These are phyloP conservation scores for Pogonomyrmex californicus DNA, from an alignment of 1,140 invertebrate species.

Conservation along the genomic window DNA sequence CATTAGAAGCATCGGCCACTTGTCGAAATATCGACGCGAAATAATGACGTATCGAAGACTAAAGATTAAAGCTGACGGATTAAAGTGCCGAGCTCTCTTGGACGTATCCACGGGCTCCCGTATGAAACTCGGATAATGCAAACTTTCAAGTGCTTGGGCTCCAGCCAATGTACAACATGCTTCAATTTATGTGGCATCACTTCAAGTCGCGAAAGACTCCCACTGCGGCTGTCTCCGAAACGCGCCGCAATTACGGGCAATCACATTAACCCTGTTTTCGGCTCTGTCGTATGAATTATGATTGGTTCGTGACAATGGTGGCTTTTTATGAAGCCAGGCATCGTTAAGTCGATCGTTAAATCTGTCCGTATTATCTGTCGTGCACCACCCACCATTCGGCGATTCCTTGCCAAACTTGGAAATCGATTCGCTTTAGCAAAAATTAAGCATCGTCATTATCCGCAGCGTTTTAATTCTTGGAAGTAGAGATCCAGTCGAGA, in stretches of 20 bases:
- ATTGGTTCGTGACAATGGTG: neutral
- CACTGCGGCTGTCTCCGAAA: neutral
- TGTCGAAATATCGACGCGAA: neutral
- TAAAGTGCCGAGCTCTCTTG: conserved; percentile 15
- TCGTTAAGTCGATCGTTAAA: conserved; percentile 16
- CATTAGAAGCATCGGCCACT: neutral
- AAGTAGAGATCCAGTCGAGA: neutral
- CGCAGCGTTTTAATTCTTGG: neutral
- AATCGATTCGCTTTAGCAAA: neutral
- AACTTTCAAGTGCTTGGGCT: conserved; percentile 29
- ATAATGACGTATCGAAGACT: conserved; percentile 24
- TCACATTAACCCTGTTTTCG: conserved; percentile 61
- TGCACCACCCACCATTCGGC: neutral
- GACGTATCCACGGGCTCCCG: neutral
- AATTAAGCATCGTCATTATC: neutral
- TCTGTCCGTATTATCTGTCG: neutral
- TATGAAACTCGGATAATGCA: neutral
- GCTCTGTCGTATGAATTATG: conserved; percentile 29
- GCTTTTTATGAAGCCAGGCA: neutral
- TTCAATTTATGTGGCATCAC: conserved; percentile 34
- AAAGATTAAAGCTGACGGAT: neutral
- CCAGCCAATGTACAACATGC: conserved; percentile 34
- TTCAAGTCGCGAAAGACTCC: neutral
- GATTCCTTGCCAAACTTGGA: neutral
- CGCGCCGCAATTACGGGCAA: conserved; percentile 30